These are phyloP conservation scores for Pelecanoides urinatrix DNA, from an alignment of 2,113 vertebrate species.

Conservation along the genomic window DNA sequence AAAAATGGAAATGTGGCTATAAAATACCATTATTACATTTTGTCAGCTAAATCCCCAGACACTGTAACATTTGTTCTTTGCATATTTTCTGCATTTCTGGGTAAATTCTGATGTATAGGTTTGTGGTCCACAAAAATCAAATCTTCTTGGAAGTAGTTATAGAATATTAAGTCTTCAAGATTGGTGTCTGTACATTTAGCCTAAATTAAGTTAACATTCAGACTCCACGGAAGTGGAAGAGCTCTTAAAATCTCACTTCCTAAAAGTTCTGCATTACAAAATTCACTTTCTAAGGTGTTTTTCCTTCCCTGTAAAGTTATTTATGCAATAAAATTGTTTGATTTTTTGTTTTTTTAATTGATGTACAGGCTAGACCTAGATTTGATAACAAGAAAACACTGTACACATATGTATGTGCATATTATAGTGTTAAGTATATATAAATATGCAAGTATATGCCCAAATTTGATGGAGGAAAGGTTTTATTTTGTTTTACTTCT, in stretches of 20 bases:
- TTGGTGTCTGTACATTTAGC: not conserved
- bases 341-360: not conserved
- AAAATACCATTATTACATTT: not conserved
- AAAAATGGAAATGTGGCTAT: not conserved
- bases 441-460: not conserved
- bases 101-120: not conserved
- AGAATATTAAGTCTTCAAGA: not conserved
- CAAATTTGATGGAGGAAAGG: not conserved
- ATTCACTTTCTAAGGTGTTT: not conserved
- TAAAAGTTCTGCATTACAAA: not conserved
- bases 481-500: not conserved
- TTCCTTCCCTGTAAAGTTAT: not conserved
- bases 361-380: rapidly evolving
- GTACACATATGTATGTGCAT: rapidly evolving
- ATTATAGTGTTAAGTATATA: not conserved
- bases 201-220: not conserved
- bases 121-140: not conserved
- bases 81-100: not conserved
- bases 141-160: not conserved
- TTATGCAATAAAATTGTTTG: not conserved
- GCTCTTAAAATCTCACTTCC: not conserved
- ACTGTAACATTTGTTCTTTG: not conserved
- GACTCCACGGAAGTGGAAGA: not conserved
- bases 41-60: not conserved
- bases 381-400: not conserved